Evolutionary conservation across 2,888 invertebrate genomes (phyloP).

Genomic region (Scrobipalpa atriplicella): DNA sequence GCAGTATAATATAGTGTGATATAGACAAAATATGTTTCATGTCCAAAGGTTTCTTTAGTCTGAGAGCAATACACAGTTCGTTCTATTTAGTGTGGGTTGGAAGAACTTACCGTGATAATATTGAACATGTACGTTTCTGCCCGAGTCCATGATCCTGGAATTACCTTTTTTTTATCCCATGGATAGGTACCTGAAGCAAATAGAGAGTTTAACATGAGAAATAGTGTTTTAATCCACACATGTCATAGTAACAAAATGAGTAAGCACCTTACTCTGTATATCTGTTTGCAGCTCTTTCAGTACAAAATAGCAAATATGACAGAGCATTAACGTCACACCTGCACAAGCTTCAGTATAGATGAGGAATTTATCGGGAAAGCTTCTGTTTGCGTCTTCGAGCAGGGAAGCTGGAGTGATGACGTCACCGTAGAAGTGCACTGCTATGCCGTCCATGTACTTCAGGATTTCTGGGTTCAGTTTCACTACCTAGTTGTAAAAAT

Average conservation of each 20-base stretch:
- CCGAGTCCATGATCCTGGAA: conserved; percentile 89
- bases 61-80: no score
- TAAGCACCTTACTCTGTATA: no score
- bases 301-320: no score
- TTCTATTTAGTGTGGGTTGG: no score
- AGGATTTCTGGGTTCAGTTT: conserved; percentile 58
- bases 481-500: no score
- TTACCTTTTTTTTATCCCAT: conserved; percentile 79
- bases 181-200: conserved; percentile 79
- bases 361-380: conserved; percentile 85
- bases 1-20: no score
- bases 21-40: no score
- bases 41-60: no score
- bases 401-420: conserved; percentile 69
- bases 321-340: conserved; percentile 57
- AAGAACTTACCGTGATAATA: conserved; percentile 59
- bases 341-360: conserved; percentile 89
- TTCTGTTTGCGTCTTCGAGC: conserved; percentile 72
- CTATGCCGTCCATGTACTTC: conserved; percentile 86
- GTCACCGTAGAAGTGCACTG: conserved; percentile 91
- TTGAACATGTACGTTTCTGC: conserved; percentile 85
- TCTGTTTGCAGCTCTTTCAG: no score
- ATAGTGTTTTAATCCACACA: background rate
- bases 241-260: no score
- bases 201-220: background rate